Evolutionary conservation across 2,113 vertebrate genomes (phyloP).

Genomic region (Phalacrocorax aristotelis): DNA sequence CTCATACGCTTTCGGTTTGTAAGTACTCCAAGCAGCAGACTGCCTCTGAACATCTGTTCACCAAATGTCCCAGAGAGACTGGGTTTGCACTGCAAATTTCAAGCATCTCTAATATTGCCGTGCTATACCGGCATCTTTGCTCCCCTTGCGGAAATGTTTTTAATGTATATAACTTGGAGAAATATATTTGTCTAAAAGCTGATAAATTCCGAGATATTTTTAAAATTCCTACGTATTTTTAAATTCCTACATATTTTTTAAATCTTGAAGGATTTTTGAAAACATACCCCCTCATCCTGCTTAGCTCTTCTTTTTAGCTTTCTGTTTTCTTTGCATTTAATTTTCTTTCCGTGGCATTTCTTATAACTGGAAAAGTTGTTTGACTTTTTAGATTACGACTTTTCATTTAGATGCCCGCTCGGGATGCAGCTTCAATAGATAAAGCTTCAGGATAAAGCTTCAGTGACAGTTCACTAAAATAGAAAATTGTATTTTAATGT

Average conservation of each 20-base stretch:
- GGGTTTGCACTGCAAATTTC: neutral
- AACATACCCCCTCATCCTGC: neutral
- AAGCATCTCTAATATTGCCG: neutral
- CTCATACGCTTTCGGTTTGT: neutral
- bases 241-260: neutral
- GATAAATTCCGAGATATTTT: neutral
- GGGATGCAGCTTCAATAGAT: neutral
- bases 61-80: neutral
- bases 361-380: neutral
- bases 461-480: neutral
- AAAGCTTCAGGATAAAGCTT: neutral
- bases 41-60: conserved; percentile 28
- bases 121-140: neutral
- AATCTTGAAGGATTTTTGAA: neutral
- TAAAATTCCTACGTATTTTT: neutral
- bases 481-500: neutral
- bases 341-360: neutral
- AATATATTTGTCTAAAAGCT: neutral
- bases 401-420: neutral
- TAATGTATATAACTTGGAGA: neutral
- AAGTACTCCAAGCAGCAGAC: conserved; percentile 6
- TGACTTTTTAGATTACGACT: neutral
- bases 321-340: neutral
- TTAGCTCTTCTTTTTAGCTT: neutral
- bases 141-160: neutral